A percentile compares a stretch with the other conserved stretches of the same genome.
These are phyloP conservation scores for Phorcus lineatus DNA, from an alignment of 2,888 invertebrate genomes.

Conservation along the genomic window DNA sequence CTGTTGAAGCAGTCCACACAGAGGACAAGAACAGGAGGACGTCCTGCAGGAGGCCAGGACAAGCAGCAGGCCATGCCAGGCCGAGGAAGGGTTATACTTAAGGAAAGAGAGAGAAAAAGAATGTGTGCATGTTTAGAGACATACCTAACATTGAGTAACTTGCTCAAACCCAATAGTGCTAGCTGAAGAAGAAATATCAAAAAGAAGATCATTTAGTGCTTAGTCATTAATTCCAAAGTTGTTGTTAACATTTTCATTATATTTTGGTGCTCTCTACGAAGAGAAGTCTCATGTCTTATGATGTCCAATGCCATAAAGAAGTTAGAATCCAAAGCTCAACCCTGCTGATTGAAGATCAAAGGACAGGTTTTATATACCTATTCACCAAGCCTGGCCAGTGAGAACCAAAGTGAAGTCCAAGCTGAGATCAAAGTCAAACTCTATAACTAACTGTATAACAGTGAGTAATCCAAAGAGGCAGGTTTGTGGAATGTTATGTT, in stretches of 20 bases:
- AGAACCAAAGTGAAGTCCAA: too few relatives aligned
- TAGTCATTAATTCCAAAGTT: neutral
- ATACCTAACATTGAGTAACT: neutral
- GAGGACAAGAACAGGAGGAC: neutral
- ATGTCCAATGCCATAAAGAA: neutral
- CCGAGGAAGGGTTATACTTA: neutral
- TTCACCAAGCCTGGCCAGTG: too few relatives aligned
- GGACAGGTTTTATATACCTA: too few relatives aligned
- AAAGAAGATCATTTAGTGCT: neutral
- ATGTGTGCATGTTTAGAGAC: neutral
- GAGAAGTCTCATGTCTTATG: neutral
- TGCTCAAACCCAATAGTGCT: conserved; percentile 23
- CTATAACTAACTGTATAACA: too few relatives aligned
- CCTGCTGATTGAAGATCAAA: too few relatives aligned
- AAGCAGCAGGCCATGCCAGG: neutral
- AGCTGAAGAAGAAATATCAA: neutral
- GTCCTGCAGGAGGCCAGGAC: neutral
- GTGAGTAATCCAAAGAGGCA: too few relatives aligned
- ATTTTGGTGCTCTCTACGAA: neutral
- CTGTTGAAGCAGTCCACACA: too few relatives aligned
- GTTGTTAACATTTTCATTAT: neutral
- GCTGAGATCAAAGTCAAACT: too few relatives aligned
- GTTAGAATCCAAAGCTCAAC: too few relatives aligned
- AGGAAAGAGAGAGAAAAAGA: neutral
- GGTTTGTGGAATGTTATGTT: too few relatives aligned